Conservation (phyloP, 2,113 vertebrate genomes). For the Romanogobio albipinnatus region DNA sequence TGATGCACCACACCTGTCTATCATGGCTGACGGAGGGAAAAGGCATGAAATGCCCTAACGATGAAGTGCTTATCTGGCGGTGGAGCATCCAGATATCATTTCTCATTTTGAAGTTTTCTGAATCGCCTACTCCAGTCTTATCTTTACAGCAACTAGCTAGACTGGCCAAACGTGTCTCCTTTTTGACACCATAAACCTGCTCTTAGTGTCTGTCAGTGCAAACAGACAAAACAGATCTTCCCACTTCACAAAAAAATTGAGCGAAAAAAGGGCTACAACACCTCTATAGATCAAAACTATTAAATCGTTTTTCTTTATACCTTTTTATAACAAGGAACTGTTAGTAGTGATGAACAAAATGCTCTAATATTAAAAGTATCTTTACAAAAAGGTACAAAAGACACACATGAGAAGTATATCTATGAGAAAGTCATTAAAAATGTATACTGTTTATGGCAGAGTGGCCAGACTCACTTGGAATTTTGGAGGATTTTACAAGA, state of each 20-base stretch:
- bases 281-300: not conserved
- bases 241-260: not conserved
- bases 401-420: too few species aligned
- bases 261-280: not conserved
- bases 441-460: too few species aligned
- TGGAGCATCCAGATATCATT: conserved; percentile 54
- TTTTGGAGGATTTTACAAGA: too few species aligned
- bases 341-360: too few species aligned
- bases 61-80: conserved; percentile 52
- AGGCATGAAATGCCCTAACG: conserved; percentile 43
- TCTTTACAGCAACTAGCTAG: conserved; percentile 51
- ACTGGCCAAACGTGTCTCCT: conserved; percentile 41
- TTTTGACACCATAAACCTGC: conserved; percentile 37
- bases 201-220: conserved; percentile 50
- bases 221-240: not conserved
- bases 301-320: too few species aligned
- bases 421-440: too few species aligned
- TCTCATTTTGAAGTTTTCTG: conserved; percentile 56
- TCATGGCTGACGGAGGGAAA: conserved; percentile 47
- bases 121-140: conserved; percentile 54
- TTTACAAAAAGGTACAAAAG: too few species aligned
- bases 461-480: too few species aligned
- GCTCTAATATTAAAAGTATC: too few species aligned
- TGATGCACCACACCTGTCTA: conserved; percentile 54
- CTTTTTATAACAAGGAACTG: too few species aligned